Percentiles rank a stretch among this genome's conserved stretches.
phyloP scores from a whole-genome alignment of 2,113 vertebrate species.

The Murina feae region DNA sequence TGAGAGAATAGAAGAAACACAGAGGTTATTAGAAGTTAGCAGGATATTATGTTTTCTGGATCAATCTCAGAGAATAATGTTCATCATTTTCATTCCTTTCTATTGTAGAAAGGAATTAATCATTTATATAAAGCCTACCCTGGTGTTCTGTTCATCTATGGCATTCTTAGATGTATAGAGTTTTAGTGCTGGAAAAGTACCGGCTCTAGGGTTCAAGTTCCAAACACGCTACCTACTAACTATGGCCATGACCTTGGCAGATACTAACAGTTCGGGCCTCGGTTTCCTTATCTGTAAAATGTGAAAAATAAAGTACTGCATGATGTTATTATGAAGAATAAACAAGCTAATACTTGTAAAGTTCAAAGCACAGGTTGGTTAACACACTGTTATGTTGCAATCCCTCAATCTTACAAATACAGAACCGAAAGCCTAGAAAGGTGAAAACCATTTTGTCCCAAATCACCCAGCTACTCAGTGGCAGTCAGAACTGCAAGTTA shows the following conservation, averaged over 20 bases:
- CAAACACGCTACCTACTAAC: background rate
- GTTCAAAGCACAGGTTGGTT: background rate
- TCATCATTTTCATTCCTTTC: background rate
- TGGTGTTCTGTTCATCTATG: background rate
- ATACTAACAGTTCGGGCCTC: background rate
- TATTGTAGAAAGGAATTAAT: background rate
- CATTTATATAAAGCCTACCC: background rate
- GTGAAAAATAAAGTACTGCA: background rate
- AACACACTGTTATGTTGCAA: background rate
- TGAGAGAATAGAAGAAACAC: background rate
- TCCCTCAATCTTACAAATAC: background rate
- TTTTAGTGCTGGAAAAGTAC: background rate
- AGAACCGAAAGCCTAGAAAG: background rate
- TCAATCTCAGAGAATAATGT: background rate
- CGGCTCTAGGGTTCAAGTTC: background rate
- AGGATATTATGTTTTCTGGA: background rate
- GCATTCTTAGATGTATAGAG: background rate
- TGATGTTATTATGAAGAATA: background rate
- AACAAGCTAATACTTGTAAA: background rate
- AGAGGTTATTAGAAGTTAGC: background rate
- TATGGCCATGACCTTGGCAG: background rate
- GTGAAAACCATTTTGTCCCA: background rate
- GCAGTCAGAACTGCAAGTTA: conserved; percentile 25
- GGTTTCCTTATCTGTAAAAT: background rate
- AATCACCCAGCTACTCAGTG: background rate